Evolutionary conservation across 2,888 invertebrate genomes (phyloP).

Genomic region (Adelognathus sp.): DNA sequence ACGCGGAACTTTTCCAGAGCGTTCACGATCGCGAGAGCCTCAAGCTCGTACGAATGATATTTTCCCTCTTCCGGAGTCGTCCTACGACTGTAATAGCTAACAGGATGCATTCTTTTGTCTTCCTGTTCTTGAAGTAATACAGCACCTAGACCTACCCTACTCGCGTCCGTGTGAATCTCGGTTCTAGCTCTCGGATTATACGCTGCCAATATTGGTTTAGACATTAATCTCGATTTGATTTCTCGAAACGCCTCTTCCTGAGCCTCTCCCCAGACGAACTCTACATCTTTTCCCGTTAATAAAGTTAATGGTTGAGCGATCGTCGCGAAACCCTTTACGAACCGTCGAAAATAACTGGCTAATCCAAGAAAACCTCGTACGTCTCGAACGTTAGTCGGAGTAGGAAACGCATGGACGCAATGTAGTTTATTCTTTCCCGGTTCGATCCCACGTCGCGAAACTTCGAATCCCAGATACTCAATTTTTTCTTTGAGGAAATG

Average conservation of each 20-base stretch:
- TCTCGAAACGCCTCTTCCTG: slow-evolving; percentile 59
- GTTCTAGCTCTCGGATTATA: slow-evolving; percentile 56
- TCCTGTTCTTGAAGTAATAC: slow-evolving; percentile 62
- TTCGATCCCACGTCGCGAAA: slow-evolving; percentile 61
- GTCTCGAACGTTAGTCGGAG: slow-evolving; percentile 29
- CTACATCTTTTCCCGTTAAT: slow-evolving; percentile 54
- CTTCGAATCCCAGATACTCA: slow-evolving; percentile 68
- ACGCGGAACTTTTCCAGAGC: slow-evolving; percentile 56
- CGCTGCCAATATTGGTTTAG: slow-evolving; percentile 53
- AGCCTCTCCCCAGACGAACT: slow-evolving; percentile 57
- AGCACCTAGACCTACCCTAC: slow-evolving; percentile 55
- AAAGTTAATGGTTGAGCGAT: slow-evolving; percentile 61
- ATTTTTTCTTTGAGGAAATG: slow-evolving; percentile 63
- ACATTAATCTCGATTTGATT: slow-evolving; percentile 55
- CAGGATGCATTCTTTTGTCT: slow-evolving; percentile 54
- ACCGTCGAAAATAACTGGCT: slow-evolving; percentile 43
- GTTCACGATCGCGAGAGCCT: slow-evolving; percentile 61
- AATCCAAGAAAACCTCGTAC: slow-evolving; percentile 41
- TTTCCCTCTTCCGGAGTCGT: slow-evolving; percentile 56
- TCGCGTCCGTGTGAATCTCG: slow-evolving; percentile 61
- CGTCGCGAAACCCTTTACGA: slow-evolving; percentile 40
- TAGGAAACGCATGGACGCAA: slow-evolving; percentile 50
- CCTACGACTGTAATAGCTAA: slow-evolving; percentile 62
- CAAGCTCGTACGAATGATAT: slow-evolving; percentile 62
- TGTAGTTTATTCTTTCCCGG: slow-evolving; percentile 35